Base-by-base conservation (phyloP, 2,113 vertebrate genomes). In the Spilogale gracilis region DNA sequence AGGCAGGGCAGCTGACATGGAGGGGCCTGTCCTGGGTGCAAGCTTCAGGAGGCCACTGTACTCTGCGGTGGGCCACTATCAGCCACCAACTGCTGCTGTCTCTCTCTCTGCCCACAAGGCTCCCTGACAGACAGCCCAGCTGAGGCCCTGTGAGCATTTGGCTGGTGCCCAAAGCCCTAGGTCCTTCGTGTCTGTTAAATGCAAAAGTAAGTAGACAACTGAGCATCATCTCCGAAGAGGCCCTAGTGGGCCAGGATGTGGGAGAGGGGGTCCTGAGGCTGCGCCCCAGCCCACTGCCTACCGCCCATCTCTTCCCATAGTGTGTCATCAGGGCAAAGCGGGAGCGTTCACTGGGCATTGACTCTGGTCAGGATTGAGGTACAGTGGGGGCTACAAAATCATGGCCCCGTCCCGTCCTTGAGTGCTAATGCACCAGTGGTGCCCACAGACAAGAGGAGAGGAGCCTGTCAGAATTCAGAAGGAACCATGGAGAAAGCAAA, bases 351-450 rank as follows among this genome's bases (percentile, higher is more conserved):
- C 7, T 17, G 5, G 6, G 32, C 2, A 1, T 5, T 0, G 10
- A 9, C 32, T 52, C 61, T 0, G 6, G 27, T 5, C 38, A 16
- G 18, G 25, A 2, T 0, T 17, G 60, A 79, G 73, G 17, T 2
- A 3, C 18, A 4, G 11, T 2, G 2, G 43, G 18, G 11, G 38
- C 27, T 21, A 8, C 14, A 2, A 1, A 0, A 50, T 4, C 1
- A 0, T 4, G 11, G 65, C 32, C 65, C 30, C 4, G 0, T 43
- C 85, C 73, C 23, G 17, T 73, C 67, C 32, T 79, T 9, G 9
- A 54, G 20, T 16, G 5, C 80, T 9, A 1, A 8, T 6, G 0
- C 45, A 1, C 20, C 45, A 7, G 9, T 21, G 50, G 43, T 27
- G 20, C 12, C 27, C 67, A 94, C 13, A 11, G 52, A 60, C 4